Conservation (phyloP, 2,797 vertebrate genomes). For the Vultur gryphus region DNA sequence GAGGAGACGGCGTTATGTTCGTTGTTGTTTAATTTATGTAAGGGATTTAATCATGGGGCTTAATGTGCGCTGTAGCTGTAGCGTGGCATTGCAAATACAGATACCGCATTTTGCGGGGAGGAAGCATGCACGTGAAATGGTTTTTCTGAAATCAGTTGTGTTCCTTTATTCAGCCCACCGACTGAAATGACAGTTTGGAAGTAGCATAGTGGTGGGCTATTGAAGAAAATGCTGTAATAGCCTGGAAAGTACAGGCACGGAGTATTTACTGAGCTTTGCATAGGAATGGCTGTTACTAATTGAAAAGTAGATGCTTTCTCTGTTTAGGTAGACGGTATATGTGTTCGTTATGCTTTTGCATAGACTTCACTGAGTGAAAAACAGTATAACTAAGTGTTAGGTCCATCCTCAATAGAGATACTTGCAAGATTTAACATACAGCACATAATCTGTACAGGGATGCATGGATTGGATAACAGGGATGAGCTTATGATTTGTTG, state of each 20-base stretch:
- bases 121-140: fast-evolving
- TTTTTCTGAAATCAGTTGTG: fast-evolving
- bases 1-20: not conserved
- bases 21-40: fast-evolving
- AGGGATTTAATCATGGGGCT: fast-evolving
- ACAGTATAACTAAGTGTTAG: fast-evolving
- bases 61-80: fast-evolving
- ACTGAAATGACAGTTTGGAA: not conserved
- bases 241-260: fast-evolving
- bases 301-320: not conserved
- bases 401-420: fast-evolving
- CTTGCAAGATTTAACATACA: fast-evolving
- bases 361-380: not conserved
- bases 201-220: fast-evolving
- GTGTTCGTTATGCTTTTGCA: fast-evolving
- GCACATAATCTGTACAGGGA: fast-evolving
- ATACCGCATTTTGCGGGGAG: fast-evolving
- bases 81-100: fast-evolving
- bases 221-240: no score
- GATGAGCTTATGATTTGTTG: not conserved
- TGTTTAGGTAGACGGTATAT: no score
- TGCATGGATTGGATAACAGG: fast-evolving
- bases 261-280: fast-evolving
- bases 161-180: no score
- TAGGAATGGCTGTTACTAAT: fast-evolving